These are phyloP conservation scores for Ormyrus rosae DNA, from an alignment of 2,888 invertebrate genomes.

Conservation along the genomic window DNA sequence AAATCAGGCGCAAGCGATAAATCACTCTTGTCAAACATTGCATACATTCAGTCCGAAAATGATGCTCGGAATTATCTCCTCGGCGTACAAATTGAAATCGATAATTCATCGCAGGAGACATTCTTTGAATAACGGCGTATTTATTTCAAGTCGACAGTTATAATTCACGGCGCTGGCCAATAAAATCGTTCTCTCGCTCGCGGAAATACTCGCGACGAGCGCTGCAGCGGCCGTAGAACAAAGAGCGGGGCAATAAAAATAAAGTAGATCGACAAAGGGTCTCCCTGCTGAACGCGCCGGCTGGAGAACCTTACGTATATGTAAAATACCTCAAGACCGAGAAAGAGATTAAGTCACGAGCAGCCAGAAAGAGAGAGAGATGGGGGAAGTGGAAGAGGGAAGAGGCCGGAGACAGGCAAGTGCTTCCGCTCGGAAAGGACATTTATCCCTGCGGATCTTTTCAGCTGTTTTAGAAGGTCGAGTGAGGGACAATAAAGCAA, in stretches of 20 bases:
- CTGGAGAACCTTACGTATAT: constrained; percentile 30
- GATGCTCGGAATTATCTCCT: too few relatives aligned
- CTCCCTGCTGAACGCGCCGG: background rate
- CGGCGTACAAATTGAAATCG: background rate
- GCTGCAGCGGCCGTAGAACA: constrained; percentile 23
- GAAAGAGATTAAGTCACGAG: constrained; percentile 25
- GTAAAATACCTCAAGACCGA: constrained; percentile 30
- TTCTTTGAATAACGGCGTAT: constrained; percentile 2
- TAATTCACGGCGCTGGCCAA: constrained; percentile 29
- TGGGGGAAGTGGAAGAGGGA: background rate
- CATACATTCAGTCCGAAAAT: too few relatives aligned
- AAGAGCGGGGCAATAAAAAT: constrained; percentile 19
- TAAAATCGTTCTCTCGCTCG: constrained; percentile 9
- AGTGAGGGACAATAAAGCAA: background rate
- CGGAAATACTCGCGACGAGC: constrained; percentile 1
- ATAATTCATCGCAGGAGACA: constrained; percentile 1
- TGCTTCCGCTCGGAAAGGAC: constrained; percentile 27
- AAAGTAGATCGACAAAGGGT: constrained; percentile 1
- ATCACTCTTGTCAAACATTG: too few relatives aligned
- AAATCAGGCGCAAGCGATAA: too few relatives aligned
- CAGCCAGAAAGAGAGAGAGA: constrained; percentile 20
- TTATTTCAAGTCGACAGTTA: constrained; percentile 6
- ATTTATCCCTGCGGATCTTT: constrained; percentile 31
- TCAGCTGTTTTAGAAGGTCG: constrained; percentile 7
- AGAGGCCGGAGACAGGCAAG: constrained; percentile 17